phyloP scores from a whole-genome alignment of 2,797 vertebrate genomes.

The Ctenochaetus hawaiiensis region DNA sequence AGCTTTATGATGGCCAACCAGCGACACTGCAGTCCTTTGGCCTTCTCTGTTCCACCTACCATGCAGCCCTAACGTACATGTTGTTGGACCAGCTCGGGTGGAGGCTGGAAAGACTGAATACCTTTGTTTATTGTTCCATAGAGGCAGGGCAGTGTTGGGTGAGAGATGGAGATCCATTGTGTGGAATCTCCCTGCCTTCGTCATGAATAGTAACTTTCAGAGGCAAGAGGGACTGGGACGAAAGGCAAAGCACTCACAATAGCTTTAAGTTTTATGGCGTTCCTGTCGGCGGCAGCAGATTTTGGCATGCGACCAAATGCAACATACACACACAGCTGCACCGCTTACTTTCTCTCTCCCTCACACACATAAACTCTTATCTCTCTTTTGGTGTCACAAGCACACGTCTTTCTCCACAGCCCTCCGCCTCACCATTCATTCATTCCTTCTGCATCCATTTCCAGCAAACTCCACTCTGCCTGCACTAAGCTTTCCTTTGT shows the following conservation, averaged over 20 bases:
- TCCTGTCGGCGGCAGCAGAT: conserved; percentile 67
- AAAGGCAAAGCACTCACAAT: conserved; percentile 77
- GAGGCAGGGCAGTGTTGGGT: conserved; percentile 73
- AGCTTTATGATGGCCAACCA: neutral
- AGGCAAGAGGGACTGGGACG: conserved; percentile 37
- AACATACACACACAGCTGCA: conserved; percentile 79
- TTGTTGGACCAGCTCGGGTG: conserved; percentile 47
- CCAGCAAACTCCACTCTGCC: conserved; percentile 63
- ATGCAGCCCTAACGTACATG: conserved; percentile 42
- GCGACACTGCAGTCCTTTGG: conserved; percentile 47
- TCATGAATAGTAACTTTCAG: conserved; percentile 86
- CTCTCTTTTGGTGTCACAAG: conserved; percentile 38
- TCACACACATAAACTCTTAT: conserved; percentile 63
- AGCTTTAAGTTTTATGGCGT: conserved; percentile 79
- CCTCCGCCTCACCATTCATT: conserved; percentile 59
- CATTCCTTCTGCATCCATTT: conserved; percentile 68
- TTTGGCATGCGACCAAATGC: conserved; percentile 74
- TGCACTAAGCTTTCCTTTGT: conserved; percentile 72
- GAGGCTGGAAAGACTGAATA: conserved; percentile 76
- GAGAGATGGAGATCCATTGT: conserved; percentile 82
- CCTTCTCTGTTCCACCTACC: conserved; percentile 54
- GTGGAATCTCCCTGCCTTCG: conserved; percentile 73
- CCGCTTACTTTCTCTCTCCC: conserved; percentile 37
- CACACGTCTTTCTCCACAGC: conserved; percentile 52
- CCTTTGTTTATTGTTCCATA: conserved; percentile 82